Percentiles rank a stretch among this genome's conserved stretches.
These are phyloP conservation scores for Balaeniceps rex DNA, from an alignment of 2,113 vertebrate species.

Conservation along the genomic window DNA sequence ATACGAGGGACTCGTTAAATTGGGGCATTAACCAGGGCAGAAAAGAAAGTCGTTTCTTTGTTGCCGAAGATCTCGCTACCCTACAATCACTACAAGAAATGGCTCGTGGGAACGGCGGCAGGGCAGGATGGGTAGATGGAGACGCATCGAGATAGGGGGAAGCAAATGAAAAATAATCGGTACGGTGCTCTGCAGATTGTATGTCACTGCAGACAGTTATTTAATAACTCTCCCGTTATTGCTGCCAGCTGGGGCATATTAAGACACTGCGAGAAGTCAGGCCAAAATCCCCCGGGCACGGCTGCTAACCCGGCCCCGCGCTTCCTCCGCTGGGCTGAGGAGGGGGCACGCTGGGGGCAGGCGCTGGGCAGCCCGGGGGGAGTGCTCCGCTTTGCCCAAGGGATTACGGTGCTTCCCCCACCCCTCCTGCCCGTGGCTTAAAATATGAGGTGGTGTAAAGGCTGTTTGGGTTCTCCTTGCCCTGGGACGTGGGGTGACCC, in stretches of 20 bases:
- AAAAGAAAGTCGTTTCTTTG: slow-evolving; percentile 67
- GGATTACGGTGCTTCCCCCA: background rate
- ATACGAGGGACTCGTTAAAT: slow-evolving; percentile 68
- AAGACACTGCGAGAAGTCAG: slow-evolving; percentile 6
- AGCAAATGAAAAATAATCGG: slow-evolving; percentile 51
- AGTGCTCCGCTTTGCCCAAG: background rate
- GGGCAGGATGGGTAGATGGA: background rate
- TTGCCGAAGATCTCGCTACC: background rate
- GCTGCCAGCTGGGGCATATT: slow-evolving; percentile 48
- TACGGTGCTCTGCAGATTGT: slow-evolving; percentile 25
- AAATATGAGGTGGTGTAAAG: background rate
- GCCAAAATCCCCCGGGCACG: background rate
- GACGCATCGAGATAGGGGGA: background rate
- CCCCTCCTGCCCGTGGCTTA: background rate
- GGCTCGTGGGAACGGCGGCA: background rate
- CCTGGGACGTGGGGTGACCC: accelerated
- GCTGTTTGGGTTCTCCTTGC: background rate
- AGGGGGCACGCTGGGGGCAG: background rate
- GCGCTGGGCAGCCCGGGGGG: background rate
- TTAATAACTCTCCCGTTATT: slow-evolving; percentile 54
- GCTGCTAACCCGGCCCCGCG: background rate
- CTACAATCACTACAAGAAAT: background rate
- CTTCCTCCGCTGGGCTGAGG: background rate
- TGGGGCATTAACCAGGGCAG: slow-evolving; percentile 63
- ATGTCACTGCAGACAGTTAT: slow-evolving; percentile 56